Evolutionary conservation across 1,140 invertebrate species (phyloP), one percentile per base, ranked within the genome.

Genomic region (Subanguina moxae): DNA sequence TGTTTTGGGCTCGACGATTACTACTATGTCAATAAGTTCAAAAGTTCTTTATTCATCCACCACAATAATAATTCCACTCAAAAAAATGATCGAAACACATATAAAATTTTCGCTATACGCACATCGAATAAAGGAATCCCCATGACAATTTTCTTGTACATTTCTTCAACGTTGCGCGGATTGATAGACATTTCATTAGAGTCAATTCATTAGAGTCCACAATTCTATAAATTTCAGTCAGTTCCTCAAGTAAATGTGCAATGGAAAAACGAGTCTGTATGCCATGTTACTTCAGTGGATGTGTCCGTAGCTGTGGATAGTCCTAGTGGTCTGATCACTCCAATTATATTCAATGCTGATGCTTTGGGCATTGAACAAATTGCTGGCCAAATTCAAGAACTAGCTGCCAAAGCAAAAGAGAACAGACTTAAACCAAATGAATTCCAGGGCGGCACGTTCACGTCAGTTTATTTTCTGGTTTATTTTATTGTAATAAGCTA

Each of bases 251-350:
- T 89, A 1, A 98, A 98, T 83, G 93, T 78, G 23, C 68, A 91
- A 15, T 88, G 91, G 19, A 97, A 94, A 93, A 88, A 92, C 86
- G 92, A 91, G 62, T 87, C 88, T 17, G 88, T 90, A 74, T 94
- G 96, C 78, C 90, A 93, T 90, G 93, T 90, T 80, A 87, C 89
- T 32, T 88, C 89, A 78, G 93, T 97, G 15, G 94, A 99, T 85
- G 89, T 98, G 0, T 92, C 90, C 80, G 90, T 98, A 64, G 94
- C 95, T 17, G 94, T 98, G 0, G 93, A 91, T 57, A 97, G 94
- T 13, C 90, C 92, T 3, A 89, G 87, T 70, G 95, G 95, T 8
- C 85, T 98, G 1, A 96, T 98, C 46, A 97, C 95, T 1, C 95
- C 95, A 0, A 98, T 98, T 75, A 88, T 98, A 13, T 93, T 92